These are phyloP conservation scores for Monopterus albus DNA, from an alignment of 2,113 vertebrate genomes.

Conservation along the genomic window DNA sequence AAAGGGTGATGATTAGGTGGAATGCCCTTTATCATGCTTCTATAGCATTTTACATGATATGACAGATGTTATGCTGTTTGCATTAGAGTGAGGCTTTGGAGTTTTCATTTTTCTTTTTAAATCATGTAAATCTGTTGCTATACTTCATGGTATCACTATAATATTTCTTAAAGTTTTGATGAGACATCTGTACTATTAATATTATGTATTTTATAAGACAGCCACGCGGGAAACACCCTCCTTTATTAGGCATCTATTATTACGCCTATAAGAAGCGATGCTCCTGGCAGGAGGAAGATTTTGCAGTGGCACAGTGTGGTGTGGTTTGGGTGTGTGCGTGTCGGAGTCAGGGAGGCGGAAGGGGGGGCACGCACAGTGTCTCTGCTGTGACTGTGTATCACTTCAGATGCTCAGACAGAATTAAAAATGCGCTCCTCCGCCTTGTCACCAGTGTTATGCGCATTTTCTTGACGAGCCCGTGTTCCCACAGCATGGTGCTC, in stretches of 20 bases:
- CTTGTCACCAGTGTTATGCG: constrained; percentile 64
- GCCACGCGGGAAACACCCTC: not conserved
- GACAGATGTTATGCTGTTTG: no score
- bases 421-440: constrained; percentile 73
- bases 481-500: constrained; percentile 63
- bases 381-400: constrained; percentile 65
- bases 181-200: not conserved
- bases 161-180: not conserved
- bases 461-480: constrained; percentile 50
- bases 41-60: no score
- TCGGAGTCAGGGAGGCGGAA: constrained; percentile 40
- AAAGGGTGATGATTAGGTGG: no score
- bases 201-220: not conserved
- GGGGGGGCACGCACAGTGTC: constrained; percentile 24
- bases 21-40: no score
- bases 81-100: no score
- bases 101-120: no score
- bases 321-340: constrained; percentile 40
- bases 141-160: not conserved
- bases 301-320: constrained; percentile 13
- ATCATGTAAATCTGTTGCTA: no score
- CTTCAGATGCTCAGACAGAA: constrained; percentile 70
- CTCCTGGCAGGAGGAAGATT: not conserved
- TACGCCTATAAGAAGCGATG: not conserved
- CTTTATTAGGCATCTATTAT: no score